Base-by-base conservation (phyloP, 2,113 vertebrate species). In the Formicarius rufipectus region DNA sequence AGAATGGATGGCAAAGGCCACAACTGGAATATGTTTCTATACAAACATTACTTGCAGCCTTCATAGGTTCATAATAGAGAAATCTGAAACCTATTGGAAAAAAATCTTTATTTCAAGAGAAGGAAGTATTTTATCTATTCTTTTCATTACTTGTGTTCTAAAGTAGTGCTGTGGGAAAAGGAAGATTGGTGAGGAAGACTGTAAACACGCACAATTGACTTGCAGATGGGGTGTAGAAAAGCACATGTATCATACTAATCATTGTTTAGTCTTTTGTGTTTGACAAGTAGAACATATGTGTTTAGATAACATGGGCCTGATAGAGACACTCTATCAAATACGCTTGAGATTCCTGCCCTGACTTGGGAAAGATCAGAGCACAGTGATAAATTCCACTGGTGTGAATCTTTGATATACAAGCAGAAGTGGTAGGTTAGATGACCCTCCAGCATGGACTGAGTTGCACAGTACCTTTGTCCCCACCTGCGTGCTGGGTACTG, bases 391-490 rank as follows among this genome's bases (percentile, higher is more conserved):
- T 30, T 22, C 1, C 1, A 12, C n/a, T 12, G 24, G 4, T 19
- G 37, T 73, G 44, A 8, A 42, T 40, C 45, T 25, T 39, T 42
- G 33, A 31, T 6, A 35, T 18, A 31, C 11, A 91, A 39, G 10
- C 6, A 11, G 13, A 60, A 40, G 30, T 30, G 40, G 44, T 21
- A 40, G 39, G 7, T 27, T 77, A 37, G 27, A 28, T 67, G 30
- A 40, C n/a, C 30, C 37, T 53, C 35, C 7, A 3, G 14, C n/a
- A 45, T 1, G 4, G 30, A 45, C 23, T 7, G 24, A 60, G n/a
- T 3, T 44, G 1, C 10, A 5, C 2, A 0, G 20, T 27, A 18
- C 39, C 9, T 8, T 4, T 6, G 10, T 47, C n/a, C 44, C 45
- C 17, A 14, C 28, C 5, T 7, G 12, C 23, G 52, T 60, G 14